Percentiles rank a stretch among this genome's conserved stretches.
Conservation (phyloP, 2,797 vertebrate species). For the Bovichtus variegatus region DNA sequence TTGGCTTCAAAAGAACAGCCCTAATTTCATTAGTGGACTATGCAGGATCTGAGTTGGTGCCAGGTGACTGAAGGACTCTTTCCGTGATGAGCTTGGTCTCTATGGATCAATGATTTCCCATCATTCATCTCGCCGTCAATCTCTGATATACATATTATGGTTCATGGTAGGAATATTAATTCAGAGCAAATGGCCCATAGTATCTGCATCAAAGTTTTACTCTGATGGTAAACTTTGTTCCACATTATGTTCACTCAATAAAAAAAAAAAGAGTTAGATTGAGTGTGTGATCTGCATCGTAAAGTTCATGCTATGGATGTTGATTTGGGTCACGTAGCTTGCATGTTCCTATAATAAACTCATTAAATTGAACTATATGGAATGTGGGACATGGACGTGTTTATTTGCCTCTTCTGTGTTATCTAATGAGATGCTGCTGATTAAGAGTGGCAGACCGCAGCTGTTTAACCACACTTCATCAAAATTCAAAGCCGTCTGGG, state of each 20-base stretch:
- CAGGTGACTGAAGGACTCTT: slow-evolving; percentile 63
- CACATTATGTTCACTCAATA: background rate
- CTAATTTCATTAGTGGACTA: slow-evolving; percentile 72
- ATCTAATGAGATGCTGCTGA: slow-evolving; percentile 25
- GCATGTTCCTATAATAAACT: slow-evolving; percentile 7
- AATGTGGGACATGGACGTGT: background rate
- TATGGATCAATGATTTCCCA: slow-evolving; percentile 46
- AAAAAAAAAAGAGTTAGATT: background rate
- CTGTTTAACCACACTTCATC: slow-evolving; percentile 10
- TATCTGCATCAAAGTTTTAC: background rate
- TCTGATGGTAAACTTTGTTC: background rate
- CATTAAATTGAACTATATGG: background rate
- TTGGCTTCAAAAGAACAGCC: slow-evolving; percentile 55
- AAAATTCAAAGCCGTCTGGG: slow-evolving; percentile 11
- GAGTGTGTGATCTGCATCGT: background rate
- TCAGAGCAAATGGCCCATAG: slow-evolving; percentile 4
- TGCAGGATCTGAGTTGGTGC: slow-evolving; percentile 52
- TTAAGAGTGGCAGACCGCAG: background rate
- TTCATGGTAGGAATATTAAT: slow-evolving; percentile 45
- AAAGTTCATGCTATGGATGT: background rate
- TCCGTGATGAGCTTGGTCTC: slow-evolving; percentile 46
- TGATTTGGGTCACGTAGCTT: background rate
- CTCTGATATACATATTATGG: slow-evolving; percentile 31
- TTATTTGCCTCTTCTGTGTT: slow-evolving; percentile 17
- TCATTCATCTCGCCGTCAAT: slow-evolving; percentile 48